phyloP scores from a whole-genome alignment of 2,888 invertebrate genomes.

The Globia sparganii region DNA sequence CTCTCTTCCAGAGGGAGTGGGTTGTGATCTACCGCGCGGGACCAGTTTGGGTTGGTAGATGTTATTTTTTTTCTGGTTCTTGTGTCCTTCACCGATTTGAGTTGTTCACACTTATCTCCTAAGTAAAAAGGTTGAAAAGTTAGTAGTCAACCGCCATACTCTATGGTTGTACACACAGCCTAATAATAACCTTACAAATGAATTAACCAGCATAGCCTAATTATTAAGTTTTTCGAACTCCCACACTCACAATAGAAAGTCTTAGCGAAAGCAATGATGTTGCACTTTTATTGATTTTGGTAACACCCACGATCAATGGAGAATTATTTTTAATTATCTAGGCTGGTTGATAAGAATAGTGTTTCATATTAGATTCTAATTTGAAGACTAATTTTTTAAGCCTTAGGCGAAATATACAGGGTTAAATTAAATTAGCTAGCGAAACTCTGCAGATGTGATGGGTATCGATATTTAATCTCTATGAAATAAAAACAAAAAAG shows the following conservation, averaged over 20 bases:
- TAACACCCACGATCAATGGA: constrained; percentile 19
- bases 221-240: constrained; percentile 42
- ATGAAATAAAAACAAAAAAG: too few species aligned
- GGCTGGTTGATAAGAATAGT: not conserved
- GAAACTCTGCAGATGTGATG: too few species aligned
- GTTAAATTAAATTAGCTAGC: too few species aligned
- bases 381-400: constrained; percentile 3
- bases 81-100: too few species aligned
- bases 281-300: constrained; percentile 40
- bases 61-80: too few species aligned
- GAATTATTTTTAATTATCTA: constrained; percentile 15
- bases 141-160: not conserved
- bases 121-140: not conserved
- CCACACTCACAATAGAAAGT: constrained; percentile 59
- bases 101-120: not conserved
- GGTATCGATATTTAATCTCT: too few species aligned
- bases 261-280: constrained; percentile 63
- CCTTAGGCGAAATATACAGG: not conserved
- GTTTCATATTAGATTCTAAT: not conserved
- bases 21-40: too few species aligned
- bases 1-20: too few species aligned
- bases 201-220: constrained; percentile 23
- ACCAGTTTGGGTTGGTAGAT: too few species aligned
- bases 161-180: constrained; percentile 14
- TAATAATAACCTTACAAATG: constrained; percentile 29